Evolutionary conservation across 2,797 vertebrate species (phyloP), one percentile per base, ranked within the genome.

Genomic region (Liparis tanakae): DNA sequence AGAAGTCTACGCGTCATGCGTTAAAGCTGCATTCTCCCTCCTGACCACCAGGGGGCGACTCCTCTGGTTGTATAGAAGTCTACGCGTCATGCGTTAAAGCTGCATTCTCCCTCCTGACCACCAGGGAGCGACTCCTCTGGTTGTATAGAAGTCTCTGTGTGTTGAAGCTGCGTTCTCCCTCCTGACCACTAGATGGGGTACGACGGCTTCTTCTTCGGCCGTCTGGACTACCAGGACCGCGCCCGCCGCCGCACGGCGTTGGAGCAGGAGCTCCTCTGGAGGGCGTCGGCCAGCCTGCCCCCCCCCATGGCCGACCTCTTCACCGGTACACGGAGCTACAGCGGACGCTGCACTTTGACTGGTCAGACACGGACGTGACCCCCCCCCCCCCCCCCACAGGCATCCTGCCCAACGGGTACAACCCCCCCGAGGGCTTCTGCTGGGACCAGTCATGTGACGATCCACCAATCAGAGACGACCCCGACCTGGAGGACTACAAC

Each of bases 211-310:
- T 98, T 98, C 90, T 91, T 97, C 0, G 97, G 97, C 1, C 96
- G 97, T 0, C 79, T 98, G 64, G 97, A 98, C 87, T 95, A 97
- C 87, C 96, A 98, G 91, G 97, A 98, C 89, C 96, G 96, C 57
- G 0, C 0, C 1, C 13, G 7, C 1, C 92, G 97, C 71, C 85
- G 82, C 90, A 0, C 0, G 1, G 36, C 3, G 0, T 88, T 20
- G 72, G 89, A 95, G 72, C 95, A 98, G 96, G 97, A 98, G 89
- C 90, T 96, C 67, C 72, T 98, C 10, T 98, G 97, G 97, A 88
- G 96, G 75, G 97, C 92, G 0, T 97, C 96, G 0, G 80, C 83
- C 62, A 97, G 94, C 86, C 91, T 97, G 41, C 30, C 50, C 0
- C 87, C 95, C 0, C 96, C 97, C 0, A 0, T n/a, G 0, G 95